Conservation (phyloP, 2,888 invertebrate genomes). For the Andrena marginata region DNA sequence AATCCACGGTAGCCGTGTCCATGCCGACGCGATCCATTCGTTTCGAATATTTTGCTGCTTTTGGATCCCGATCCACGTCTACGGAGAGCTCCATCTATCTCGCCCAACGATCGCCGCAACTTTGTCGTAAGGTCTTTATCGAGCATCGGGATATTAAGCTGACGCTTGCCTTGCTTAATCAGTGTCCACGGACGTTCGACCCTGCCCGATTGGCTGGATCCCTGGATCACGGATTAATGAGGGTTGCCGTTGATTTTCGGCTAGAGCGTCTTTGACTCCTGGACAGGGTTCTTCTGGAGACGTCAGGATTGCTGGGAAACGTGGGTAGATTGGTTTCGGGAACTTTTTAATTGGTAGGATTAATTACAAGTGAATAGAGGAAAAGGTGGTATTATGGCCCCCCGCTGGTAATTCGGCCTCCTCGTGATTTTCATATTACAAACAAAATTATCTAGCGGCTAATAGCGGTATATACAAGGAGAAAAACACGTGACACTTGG, state of each 20-base stretch:
- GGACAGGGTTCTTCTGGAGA: background rate
- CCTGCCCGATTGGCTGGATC: slow-evolving; percentile 17
- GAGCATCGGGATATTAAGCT: slow-evolving; percentile 57
- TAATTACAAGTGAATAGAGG: no score
- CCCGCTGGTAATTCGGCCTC: no score
- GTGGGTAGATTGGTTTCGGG: background rate
- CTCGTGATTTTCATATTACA: no score
- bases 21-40: slow-evolving; percentile 60
- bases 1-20: slow-evolving; percentile 77
- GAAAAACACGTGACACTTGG: no score
- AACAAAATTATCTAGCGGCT: no score
- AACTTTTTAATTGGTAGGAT: slow-evolving; percentile 5
- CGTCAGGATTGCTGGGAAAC: background rate
- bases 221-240: slow-evolving; percentile 31
- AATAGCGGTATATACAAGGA: no score
- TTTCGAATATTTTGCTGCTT: slow-evolving; percentile 57
- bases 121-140: slow-evolving; percentile 62
- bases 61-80: slow-evolving; percentile 34
- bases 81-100: slow-evolving; percentile 54
- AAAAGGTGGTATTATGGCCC: no score
- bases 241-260: background rate
- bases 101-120: slow-evolving; percentile 47
- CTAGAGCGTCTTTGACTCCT: background rate
- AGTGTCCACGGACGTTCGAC: slow-evolving; percentile 56
- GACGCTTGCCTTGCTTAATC: slow-evolving; percentile 50